Conservation (phyloP, 2,113 vertebrate genomes). For the Gymnorhina tibicen region DNA sequence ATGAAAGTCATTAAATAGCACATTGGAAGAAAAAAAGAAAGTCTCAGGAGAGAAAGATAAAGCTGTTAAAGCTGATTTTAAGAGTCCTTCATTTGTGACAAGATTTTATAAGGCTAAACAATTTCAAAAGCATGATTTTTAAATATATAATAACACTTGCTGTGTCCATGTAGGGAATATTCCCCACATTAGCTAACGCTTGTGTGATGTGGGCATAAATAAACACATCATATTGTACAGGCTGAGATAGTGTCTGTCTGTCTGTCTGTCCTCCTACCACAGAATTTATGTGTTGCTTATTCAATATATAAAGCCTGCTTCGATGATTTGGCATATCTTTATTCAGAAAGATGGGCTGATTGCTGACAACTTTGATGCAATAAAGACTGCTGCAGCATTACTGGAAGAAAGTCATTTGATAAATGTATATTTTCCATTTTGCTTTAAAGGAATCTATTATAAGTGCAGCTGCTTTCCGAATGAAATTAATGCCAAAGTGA, state of each 20-base stretch:
- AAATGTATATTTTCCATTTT: constrained; percentile 77
- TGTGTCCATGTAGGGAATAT: not conserved
- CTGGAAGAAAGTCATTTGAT: constrained; percentile 73
- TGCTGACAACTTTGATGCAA: constrained; percentile 66
- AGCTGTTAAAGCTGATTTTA: not conserved
- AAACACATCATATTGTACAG: not conserved
- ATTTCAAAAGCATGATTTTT: not conserved
- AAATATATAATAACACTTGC: not conserved
- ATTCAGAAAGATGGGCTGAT: constrained; percentile 60
- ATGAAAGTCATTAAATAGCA: not conserved
- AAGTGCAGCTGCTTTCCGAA: constrained; percentile 73
- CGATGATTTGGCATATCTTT: constrained; percentile 44
- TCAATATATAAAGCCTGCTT: constrained; percentile 19
- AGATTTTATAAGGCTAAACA: not conserved
- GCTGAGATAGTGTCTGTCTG: not conserved
- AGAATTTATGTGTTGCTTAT: constrained; percentile 44
- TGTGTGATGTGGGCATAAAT: constrained; percentile 12
- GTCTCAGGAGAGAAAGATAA: not conserved
- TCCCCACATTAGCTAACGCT: not conserved
- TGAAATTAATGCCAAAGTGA: constrained; percentile 72
- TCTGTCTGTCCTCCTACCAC: constrained; percentile 15
- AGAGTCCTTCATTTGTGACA: not conserved
- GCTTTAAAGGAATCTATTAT: constrained; percentile 75
- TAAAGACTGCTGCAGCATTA: constrained; percentile 62
- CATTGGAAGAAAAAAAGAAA: not conserved